Evolutionary conservation across 2,888 invertebrate species (phyloP), one percentile per base, ranked within the genome.

Genomic region (Lysandra bellargus): DNA sequence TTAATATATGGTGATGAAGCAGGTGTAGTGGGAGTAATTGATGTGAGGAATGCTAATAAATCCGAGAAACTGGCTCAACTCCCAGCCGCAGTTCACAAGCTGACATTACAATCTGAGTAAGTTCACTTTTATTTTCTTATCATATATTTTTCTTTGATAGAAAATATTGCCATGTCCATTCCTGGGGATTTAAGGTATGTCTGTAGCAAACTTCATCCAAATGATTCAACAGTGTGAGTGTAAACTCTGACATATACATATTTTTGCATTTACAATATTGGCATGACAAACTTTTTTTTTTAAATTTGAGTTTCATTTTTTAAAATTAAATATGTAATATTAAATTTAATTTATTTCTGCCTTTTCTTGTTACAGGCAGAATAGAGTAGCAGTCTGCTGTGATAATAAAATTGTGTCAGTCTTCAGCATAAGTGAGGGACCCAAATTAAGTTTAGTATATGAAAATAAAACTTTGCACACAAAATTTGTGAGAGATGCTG

Each of bases 401-500:
- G 94, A 94, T 83, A 93, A 93, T 82, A 91, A 87, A 84, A 92
- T 89, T 82, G 90, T 94, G 4, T 88, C 93, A 6, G 92, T 92
- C 0, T 92, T 89, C 84, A 85, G 89, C 57, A 82, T 92, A 37
- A 83, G 78, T 4, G 86, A 86, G 6, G 85, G 86, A 73, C 81
- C 82, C 6, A 85, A 85, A 75, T 82, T 87, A 1, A 86, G 84
- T 82, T 83, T 88, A 30, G 82, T 89, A 78, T 92, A 93, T 82
- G 88, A 90, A 77, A 90, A 93, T 73, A 86, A 88, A 80, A 87
- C 89, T 81, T 85, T 86, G 82, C 94, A 94, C 81, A 88, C 82
- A 44, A 95, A 95, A 84, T 95, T 92, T 84, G 95, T 95, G 1
- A 89, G 95, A 81, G 95, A 95, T 12, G 82, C 95, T 6, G 92